A percentile compares a stretch with the other conserved stretches of the same genome.
Conservation (phyloP, 2,888 invertebrate genomes). For the Megastigmus dorsalis region DNA sequence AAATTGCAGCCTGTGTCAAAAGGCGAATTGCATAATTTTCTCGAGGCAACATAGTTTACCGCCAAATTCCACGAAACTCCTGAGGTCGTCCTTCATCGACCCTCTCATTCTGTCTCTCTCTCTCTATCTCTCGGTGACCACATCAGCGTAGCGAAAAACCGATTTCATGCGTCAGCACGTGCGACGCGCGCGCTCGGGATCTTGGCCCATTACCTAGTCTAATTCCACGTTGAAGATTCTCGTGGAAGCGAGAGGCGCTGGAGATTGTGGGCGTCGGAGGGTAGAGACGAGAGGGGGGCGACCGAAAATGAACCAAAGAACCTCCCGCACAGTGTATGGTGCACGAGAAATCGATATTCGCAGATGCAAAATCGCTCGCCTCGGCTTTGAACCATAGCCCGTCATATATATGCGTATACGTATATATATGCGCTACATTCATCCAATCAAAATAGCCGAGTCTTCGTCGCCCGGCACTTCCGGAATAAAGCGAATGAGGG, state of each 20-base stretch:
- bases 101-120: no score
- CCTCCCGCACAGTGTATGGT: background rate
- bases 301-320: constrained; percentile 37
- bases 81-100: constrained; percentile 15
- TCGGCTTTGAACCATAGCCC: no score
- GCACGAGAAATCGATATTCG: constrained; percentile 31
- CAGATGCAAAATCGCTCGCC: constrained; percentile 1
- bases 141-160: constrained; percentile 56
- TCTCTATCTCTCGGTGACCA: background rate
- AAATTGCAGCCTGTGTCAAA: no score
- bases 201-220: constrained; percentile 58
- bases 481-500: constrained; percentile 7
- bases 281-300: no score
- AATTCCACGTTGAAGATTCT: constrained; percentile 54
- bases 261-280: no score
- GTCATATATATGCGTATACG: background rate
- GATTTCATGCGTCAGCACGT: constrained; percentile 64
- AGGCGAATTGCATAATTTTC: background rate
- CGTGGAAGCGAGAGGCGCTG: no score
- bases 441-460: constrained; percentile 21
- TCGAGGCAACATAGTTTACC: background rate
- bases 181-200: constrained; percentile 42
- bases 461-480: background rate
- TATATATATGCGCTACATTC: background rate
- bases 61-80: background rate